Conservation (phyloP, 37 sponge, comb jelly and placozoan species). For the Agelas oroides region DNA sequence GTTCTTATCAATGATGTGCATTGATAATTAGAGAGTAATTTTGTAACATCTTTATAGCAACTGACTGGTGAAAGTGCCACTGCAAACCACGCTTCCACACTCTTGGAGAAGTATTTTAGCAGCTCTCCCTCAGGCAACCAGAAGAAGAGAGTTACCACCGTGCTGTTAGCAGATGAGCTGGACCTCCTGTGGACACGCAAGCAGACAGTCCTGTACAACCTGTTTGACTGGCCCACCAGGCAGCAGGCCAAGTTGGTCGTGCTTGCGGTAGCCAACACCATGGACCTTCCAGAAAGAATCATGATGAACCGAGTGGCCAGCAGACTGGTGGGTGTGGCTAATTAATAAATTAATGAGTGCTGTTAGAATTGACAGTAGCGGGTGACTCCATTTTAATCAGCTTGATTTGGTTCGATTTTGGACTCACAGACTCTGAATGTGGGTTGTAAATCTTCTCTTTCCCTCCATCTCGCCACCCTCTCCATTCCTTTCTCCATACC, state of each 20-base stretch:
- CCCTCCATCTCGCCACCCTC: background rate
- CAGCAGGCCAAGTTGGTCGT: constrained; percentile 78
- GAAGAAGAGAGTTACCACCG: constrained; percentile 35
- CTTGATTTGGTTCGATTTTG: too few species aligned
- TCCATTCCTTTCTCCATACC: too few species aligned
- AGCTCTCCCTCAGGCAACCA: too few species aligned
- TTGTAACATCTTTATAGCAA: constrained; percentile 82
- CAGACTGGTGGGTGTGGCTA: constrained; percentile 77
- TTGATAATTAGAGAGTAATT: too few species aligned
- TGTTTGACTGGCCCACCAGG: constrained; percentile 96
- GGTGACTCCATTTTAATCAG: too few species aligned
- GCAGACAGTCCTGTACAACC: constrained; percentile 93
- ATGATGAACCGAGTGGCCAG: constrained; percentile 90
- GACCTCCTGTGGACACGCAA: constrained; percentile 95
- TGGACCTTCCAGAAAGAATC: constrained; percentile 97
- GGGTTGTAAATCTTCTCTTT: background rate
- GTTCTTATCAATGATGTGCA: too few species aligned
- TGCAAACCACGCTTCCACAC: constrained; percentile 62
- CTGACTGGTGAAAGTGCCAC: constrained; percentile 80
- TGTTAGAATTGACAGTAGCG: too few species aligned
- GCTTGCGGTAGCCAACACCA: constrained; percentile 97
- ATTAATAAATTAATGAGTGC: too few species aligned
- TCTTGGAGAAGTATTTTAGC: constrained; percentile 79
- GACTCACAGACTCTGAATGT: background rate
- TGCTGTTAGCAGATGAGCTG: constrained; percentile 95